Percentiles rank a stretch among this genome's conserved stretches.
phyloP scores from a whole-genome alignment of 2,113 vertebrate genomes.

The Solea solea region DNA sequence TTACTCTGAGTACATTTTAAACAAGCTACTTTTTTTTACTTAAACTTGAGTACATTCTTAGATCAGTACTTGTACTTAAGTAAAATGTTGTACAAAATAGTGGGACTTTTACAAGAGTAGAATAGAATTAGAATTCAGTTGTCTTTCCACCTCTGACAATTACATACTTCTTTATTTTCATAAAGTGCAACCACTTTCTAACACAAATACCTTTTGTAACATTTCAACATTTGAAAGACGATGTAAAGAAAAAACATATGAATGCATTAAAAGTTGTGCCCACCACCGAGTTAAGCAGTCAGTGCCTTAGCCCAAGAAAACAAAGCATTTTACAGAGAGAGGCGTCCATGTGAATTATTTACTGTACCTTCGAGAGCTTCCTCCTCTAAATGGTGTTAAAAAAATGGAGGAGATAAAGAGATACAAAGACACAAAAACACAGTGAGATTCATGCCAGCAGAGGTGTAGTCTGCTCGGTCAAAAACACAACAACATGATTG shows the following conservation, averaged over 20 bases:
- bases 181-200: no score
- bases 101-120: no score
- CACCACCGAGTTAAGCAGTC: conserved; percentile 32
- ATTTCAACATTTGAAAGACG: neutral
- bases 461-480: neutral
- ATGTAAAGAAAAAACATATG: conserved; percentile 13
- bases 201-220: no score
- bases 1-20: no score
- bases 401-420: conserved; percentile 21
- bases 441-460: conserved; percentile 11
- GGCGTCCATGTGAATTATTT: conserved; percentile 8
- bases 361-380: conserved; percentile 73
- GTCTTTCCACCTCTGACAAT: no score
- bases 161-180: no score
- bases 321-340: neutral
- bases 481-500: conserved; percentile 9
- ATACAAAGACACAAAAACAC: conserved; percentile 36
- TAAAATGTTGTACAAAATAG: no score
- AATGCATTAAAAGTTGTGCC: neutral
- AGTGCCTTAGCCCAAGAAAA: no score
- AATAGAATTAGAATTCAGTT: no score
- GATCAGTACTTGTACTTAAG: no score
- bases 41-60: no score
- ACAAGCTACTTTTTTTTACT: no score
- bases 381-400: conserved; percentile 60